Conservation (phyloP, 2,797 vertebrate genomes). For the Peromyscus aztecus region DNA sequence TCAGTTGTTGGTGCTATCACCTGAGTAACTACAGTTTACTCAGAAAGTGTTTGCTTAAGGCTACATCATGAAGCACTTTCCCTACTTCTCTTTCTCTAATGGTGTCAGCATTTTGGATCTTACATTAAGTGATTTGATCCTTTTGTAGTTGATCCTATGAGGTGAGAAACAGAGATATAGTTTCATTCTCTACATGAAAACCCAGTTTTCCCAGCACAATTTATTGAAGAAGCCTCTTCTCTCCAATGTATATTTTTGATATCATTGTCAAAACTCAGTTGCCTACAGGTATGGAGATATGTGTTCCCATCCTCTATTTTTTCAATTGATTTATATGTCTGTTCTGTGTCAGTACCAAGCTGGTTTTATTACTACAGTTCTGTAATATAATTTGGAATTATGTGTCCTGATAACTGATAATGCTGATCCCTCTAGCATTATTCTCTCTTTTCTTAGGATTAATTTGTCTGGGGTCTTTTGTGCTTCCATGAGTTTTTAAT, state of each 20-base stretch:
- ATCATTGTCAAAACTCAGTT: background rate
- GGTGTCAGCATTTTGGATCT: too few species aligned
- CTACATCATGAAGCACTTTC: background rate
- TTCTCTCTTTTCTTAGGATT: background rate
- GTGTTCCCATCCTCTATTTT: background rate
- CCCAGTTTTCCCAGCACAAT: background rate
- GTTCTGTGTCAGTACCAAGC: too few species aligned
- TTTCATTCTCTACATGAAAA: background rate
- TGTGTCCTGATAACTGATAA: background rate
- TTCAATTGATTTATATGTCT: background rate
- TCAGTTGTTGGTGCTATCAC: background rate
- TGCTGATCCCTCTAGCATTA: background rate
- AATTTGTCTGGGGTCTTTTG: background rate
- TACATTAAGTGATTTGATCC: background rate
- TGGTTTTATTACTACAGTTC: background rate
- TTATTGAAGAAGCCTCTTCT: background rate
- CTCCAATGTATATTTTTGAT: background rate
- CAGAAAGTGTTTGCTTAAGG: background rate
- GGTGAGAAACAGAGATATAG: background rate
- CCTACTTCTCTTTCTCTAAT: background rate
- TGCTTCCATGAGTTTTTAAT: background rate
- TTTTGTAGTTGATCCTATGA: background rate
- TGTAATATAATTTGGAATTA: background rate
- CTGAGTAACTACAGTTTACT: background rate
- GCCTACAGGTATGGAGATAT: background rate